Percentiles rank a stretch among this genome's conserved stretches.
These are phyloP conservation scores for Acleris holmiana DNA, from an alignment of 2,888 invertebrate species.

Conservation along the genomic window DNA sequence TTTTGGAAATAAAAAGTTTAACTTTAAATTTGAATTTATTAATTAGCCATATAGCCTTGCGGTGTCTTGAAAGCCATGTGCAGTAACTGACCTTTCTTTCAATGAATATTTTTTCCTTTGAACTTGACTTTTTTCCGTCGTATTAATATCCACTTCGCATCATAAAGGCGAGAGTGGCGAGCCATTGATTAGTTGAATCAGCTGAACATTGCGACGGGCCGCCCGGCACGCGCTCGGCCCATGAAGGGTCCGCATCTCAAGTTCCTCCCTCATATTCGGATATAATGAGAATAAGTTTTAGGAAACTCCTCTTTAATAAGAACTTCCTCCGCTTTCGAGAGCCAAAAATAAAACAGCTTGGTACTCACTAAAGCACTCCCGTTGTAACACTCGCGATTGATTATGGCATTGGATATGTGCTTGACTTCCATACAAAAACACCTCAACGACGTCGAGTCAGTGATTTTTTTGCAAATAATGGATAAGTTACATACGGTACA, in stretches of 20 bases:
- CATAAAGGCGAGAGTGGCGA: conserved; percentile 4
- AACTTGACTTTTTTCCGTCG: conserved; percentile 2
- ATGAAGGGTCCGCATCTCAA: conserved; percentile 51
- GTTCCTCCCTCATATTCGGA: conserved; percentile 54
- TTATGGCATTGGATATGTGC: too few species aligned
- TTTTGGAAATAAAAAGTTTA: too few species aligned
- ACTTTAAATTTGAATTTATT: too few species aligned
- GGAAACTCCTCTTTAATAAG: conserved; percentile 56
- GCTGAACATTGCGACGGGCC: conserved; percentile 20
- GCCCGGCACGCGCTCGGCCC: conserved; percentile 40
- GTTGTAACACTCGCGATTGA: too few species aligned
- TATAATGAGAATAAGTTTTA: conserved; percentile 60
- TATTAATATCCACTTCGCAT: conserved; percentile 10
- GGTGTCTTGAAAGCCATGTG: too few species aligned
- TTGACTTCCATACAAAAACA: too few species aligned
- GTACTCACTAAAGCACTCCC: too few species aligned
- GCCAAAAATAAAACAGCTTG: conserved; percentile 23
- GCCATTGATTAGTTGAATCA: conserved; percentile 27
- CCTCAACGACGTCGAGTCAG: too few species aligned
- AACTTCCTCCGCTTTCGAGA: conserved; percentile 56
- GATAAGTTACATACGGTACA: too few species aligned
- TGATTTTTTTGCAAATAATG: too few species aligned
- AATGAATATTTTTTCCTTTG: neutral
- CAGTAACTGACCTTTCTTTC: neutral
- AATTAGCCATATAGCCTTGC: too few species aligned